Base-by-base conservation (phyloP, 2,888 invertebrate species). In the Cepaea hortensis region DNA sequence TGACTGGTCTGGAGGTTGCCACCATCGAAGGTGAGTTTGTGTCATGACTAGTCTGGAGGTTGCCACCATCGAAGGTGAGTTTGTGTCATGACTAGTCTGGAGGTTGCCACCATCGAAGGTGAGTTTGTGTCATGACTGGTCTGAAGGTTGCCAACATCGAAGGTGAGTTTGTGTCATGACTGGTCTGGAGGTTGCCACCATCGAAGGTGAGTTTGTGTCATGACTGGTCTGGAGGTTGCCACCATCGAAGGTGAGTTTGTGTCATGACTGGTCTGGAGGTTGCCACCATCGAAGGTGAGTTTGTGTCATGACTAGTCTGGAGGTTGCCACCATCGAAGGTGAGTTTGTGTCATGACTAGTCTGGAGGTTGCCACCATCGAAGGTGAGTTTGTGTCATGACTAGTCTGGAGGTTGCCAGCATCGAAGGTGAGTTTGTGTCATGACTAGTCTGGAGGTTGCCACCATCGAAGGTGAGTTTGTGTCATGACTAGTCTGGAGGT, bases 111-210 rank as follows among this genome's bases (percentile, higher is more conserved):
- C 6, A 88, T 91, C 61, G 62, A 46, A 86, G 91, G 91, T 91
- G 85, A 81, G 85, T 80, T 35, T 35, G 93, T 87, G 90, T 90
- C 23, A 89, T 90, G 72, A 90, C 89, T 62, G 89, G 89, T 20
- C 50, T 68, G 2, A n/a, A 68, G 79, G 65, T 76, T n/a, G 89
- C 90, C 85, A 86, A 87, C 6, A 88, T 91, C 61, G 62, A 46
- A 86, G 91, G 91, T 91, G 85, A 81, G 85, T 80, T 35, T 35
- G 93, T 87, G 90, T 90, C 23, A 89, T 90, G 72, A 90, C 89
- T 62, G 89, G 89, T 20, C 50, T 68, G 2, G 35, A 68, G 79
- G 65, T 76, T n/a, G 89, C 90, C 85, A 86, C 88, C 6, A 88
- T 91, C 61, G 62, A 46, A 86, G 91, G 91, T 91, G 85, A 81